phyloP scores from a whole-genome alignment of 2,888 invertebrate genomes.

The Cerastis rubricosa region DNA sequence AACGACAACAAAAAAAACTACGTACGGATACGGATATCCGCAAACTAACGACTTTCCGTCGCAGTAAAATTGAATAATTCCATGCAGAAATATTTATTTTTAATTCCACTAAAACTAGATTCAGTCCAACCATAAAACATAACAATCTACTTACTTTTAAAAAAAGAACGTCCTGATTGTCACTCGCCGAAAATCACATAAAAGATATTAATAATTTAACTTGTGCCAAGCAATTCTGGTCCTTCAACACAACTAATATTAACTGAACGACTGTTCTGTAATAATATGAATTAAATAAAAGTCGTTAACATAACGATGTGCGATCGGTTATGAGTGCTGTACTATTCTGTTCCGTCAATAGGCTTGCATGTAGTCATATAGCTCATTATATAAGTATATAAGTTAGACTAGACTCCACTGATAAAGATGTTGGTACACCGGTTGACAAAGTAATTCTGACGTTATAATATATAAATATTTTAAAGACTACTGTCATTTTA shows the following conservation, averaged over 20 bases:
- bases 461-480: too few relatives aligned
- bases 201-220: neutral
- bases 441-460: neutral
- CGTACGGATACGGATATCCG: neutral
- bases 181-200: neutral
- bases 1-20: neutral
- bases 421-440: conserved; percentile 45
- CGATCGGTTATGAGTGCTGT: conserved; percentile 14
- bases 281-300: neutral
- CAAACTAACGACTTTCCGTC: neutral
- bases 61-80: neutral
- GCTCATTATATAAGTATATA: conserved; percentile 43
- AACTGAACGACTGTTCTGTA: neutral
- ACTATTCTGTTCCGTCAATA: conserved; percentile 26
- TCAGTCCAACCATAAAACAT: neutral
- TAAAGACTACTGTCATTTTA: neutral
- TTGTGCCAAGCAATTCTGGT: neutral
- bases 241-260: neutral
- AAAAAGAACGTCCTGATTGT: neutral
- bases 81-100: neutral
- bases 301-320: conserved; percentile 33
- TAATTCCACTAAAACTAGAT: neutral
- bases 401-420: conserved; percentile 7
- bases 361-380: conserved; percentile 24
- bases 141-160: conserved; percentile 18